Evolutionary conservation across 2,113 vertebrate species (phyloP), one percentile per base, ranked within the genome.

Genomic region (Microcebus jonahi): DNA sequence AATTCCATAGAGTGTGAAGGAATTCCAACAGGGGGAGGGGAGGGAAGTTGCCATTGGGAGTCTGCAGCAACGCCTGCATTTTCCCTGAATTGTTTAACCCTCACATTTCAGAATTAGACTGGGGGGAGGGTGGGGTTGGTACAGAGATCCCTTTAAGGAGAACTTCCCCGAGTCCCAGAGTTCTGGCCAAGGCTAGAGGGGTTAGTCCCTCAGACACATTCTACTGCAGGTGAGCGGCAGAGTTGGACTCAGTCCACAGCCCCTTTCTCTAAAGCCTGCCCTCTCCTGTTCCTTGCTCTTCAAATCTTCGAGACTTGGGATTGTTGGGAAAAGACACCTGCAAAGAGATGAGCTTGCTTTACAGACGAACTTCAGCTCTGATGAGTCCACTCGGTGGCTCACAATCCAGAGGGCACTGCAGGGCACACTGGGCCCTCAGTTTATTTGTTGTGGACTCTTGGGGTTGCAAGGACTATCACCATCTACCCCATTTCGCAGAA

Each of bases 1-100:
- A 97, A 97, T 97, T 97, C 96, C 96, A 45, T 5, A 25, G 91
- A 90, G 96, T 97, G 97, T 91, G 96, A 97, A 98, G 97, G 97
- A 97, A 98, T 97, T 95, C 85, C 1, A 45, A 34, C 73, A 6
- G 59, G 92, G 73, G 75, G n/a, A 82, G 82, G 91, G 88, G 95
- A 21, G 77, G 96, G 55, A 39, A 71, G 79, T 68, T 7, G 93
- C 80, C 63, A 14, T 18, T 27, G 79, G 73, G 83, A 95, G 94
- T 93, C 91, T 82, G 87, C 67, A 15, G 63, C 8, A 45, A 45
- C 1, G 88, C 68, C 88, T 93, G 89, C 45, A 5, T 85, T 90
- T 92, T 63, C 90, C 96, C 86, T 8, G 34, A 68, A 93, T 86
- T 96, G 89, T 93, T 95, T 94, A 95, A 97, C 95, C 95, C 96